phyloP scores from a whole-genome alignment of 2,888 invertebrate genomes.

The Neocrepidodera transversa region DNA sequence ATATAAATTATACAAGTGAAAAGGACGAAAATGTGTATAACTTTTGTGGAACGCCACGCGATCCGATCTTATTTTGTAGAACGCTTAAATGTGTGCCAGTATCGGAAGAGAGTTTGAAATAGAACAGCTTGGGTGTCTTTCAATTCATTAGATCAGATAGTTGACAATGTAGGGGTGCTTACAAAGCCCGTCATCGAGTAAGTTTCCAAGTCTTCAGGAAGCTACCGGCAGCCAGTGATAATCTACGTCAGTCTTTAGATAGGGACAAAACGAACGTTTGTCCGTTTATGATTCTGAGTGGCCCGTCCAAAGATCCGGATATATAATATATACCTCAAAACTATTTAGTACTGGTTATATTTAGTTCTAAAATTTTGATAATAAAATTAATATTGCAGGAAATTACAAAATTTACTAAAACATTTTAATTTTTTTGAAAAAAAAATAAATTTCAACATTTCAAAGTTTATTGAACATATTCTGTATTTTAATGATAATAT shows the following conservation, averaged over 20 bases:
- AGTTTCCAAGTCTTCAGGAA: slow-evolving; percentile 60
- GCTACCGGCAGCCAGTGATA: slow-evolving; percentile 57
- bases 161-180: slow-evolving; percentile 56
- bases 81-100: slow-evolving; percentile 43
- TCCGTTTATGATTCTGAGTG: slow-evolving; percentile 19
- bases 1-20: slow-evolving; percentile 30
- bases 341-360: no score
- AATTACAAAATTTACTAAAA: no score
- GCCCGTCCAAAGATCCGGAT: slow-evolving; percentile 28
- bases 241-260: slow-evolving; percentile 58
- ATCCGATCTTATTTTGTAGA: slow-evolving; percentile 35
- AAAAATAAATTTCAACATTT: no score
- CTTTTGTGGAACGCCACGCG: slow-evolving; percentile 30
- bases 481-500: no score
- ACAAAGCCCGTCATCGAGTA: slow-evolving; percentile 58
- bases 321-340: neutral
- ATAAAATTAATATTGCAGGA: no score
- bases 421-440: no score
- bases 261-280: slow-evolving; percentile 32
- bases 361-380: no score
- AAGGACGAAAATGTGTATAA: slow-evolving; percentile 35
- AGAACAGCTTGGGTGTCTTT: slow-evolving; percentile 52
- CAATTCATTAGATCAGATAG: slow-evolving; percentile 55
- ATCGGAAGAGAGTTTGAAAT: slow-evolving; percentile 52
- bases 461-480: no score